Conservation (phyloP, 2,888 invertebrate species). For the Orthosia incerta region DNA sequence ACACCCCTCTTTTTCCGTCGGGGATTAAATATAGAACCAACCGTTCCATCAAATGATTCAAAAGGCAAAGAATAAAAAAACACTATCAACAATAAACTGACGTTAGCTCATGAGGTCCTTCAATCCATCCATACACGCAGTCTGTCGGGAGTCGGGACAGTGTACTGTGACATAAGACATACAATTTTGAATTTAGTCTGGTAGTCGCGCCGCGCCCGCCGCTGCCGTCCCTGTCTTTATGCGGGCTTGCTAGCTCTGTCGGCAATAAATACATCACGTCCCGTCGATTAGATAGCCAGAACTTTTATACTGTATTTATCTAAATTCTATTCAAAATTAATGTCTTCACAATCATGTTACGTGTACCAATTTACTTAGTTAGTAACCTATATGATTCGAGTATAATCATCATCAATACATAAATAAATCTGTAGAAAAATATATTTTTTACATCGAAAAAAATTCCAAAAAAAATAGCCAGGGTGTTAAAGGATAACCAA, state of each 20-base stretch:
- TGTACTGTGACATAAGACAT: constrained; percentile 30
- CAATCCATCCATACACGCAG: neutral
- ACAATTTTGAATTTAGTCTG: constrained; percentile 18
- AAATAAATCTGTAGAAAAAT: too few relatives aligned
- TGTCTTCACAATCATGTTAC: too few relatives aligned
- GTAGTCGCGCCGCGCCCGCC: neutral
- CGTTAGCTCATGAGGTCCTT: neutral
- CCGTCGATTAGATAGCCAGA: constrained; percentile 24
- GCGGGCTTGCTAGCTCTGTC: constrained; percentile 37
- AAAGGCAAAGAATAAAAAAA: neutral
- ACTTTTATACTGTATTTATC: neutral
- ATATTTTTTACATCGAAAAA: too few relatives aligned
- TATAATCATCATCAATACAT: too few relatives aligned
- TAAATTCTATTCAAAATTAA: neutral
- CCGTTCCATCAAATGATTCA: neutral
- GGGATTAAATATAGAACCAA: too few relatives aligned
- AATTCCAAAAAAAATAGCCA: too few relatives aligned
- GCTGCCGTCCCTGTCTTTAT: constrained; percentile 11
- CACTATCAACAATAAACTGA: neutral
- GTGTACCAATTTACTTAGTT: too few relatives aligned
- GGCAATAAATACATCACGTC: constrained; percentile 37
- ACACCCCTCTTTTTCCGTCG: too few relatives aligned
- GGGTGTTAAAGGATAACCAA: too few relatives aligned
- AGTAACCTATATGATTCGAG: too few relatives aligned
- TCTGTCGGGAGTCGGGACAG: neutral